These are phyloP conservation scores for Idris sp. DNA, from an alignment of 1,140 invertebrate species.

Conservation along the genomic window DNA sequence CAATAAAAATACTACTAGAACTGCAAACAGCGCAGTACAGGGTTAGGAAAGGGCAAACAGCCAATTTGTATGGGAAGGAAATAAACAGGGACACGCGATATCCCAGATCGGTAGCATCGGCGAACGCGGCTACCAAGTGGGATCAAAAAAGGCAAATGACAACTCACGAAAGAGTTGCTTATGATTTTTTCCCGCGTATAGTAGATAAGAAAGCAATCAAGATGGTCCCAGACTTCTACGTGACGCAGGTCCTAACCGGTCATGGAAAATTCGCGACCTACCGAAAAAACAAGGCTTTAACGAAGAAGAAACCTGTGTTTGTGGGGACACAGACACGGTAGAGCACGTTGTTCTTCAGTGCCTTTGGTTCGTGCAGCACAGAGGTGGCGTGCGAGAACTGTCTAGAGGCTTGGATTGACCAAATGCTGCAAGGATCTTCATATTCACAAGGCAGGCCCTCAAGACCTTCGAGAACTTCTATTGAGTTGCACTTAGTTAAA, in stretches of 20 bases:
- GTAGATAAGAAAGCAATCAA: too few relatives aligned
- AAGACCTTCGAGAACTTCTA: neutral
- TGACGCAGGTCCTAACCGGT: too few relatives aligned
- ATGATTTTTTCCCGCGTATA: too few relatives aligned
- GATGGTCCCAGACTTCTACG: too few relatives aligned
- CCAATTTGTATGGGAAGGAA: too few relatives aligned
- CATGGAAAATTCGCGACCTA: conserved; percentile 3
- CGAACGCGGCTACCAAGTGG: too few relatives aligned
- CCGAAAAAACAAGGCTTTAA: neutral
- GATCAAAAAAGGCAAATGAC: too few relatives aligned
- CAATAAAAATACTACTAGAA: neutral
- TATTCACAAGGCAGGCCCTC: neutral
- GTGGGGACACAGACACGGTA: conserved; percentile 18
- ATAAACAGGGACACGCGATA: too few relatives aligned
- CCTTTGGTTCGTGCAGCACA: conserved; percentile 1
- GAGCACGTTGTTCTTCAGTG: conserved; percentile 19
- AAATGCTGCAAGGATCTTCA: neutral
- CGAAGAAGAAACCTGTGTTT: conserved; percentile 11
- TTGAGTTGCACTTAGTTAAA: neutral
- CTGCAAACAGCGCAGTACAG: neutral
- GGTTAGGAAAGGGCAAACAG: too few relatives aligned
- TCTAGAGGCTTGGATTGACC: neutral
- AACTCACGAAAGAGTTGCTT: too few relatives aligned
- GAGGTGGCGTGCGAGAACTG: neutral
- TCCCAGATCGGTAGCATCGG: too few relatives aligned